Base-by-base conservation (phyloP, 2,113 vertebrate species). In the Pachycephala philippinensis region DNA sequence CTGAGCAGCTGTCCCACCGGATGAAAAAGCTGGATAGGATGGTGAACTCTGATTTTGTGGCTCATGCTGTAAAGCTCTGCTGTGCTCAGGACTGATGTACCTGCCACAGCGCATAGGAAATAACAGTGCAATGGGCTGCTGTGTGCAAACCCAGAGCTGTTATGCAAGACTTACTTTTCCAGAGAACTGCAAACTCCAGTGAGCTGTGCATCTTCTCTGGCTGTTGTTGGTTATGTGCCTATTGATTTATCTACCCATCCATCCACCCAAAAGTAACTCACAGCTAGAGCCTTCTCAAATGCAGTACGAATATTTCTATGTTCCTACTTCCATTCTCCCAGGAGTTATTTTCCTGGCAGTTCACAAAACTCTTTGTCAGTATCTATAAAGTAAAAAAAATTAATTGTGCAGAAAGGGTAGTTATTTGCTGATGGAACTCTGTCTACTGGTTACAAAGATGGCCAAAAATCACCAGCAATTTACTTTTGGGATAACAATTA, bases 131-230 rank as follows among this genome's bases (percentile, higher is more conserved):
- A 57, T 15, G 84, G 52, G 64, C 35, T 94, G 63, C 74, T 95
- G 87, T 7, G 45, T 87, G 47, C 33, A 78, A 84, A 61, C n/a
- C 28, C 65, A 68, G 63, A 49, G 75, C 30, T 68, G 72, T 64
- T 90, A 74, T 11, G 84, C 69, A 89, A 88, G 47, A 90, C 77
- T 89, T 81, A 50, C 31, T 52, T 90, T 93, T 90, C 68, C 70
- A 77, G 79, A 94, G 93, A 86, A 53, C 70, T 79, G 57, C 92
- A 87, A 93, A 92, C 60, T 49, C 81, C 87, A 86, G 84, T 96
- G 89, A 95, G 70, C 61, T 94, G 85, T 92, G 45, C 70, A 54
- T 89, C 89, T 82, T 87, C 60, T 79, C 60, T 74, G 35, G 37
- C 83, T 84, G 30, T 94, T 91, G 57, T 83, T 95, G 94, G 90